A percentile compares a stretch with the other conserved stretches of the same genome.
Evolutionary conservation across 2,797 vertebrate species (phyloP).

Genomic region (Rhabdophis nuchalis): DNA sequence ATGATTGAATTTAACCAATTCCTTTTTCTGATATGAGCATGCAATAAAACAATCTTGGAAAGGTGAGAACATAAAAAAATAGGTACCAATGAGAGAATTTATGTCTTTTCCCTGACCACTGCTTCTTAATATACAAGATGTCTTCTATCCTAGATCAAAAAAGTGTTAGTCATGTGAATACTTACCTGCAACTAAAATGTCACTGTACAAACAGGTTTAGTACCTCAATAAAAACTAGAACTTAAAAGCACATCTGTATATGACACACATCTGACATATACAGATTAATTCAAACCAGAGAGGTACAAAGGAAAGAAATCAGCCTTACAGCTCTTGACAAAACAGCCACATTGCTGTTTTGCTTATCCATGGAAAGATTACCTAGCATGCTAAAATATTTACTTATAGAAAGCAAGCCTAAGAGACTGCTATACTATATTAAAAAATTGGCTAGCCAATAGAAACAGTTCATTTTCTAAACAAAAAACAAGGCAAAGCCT

Average conservation of each 20-base stretch:
- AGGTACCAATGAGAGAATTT: neutral
- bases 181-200: neutral
- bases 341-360: neutral
- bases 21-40: neutral
- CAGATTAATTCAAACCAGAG: conserved; percentile 13
- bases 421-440: conserved; percentile 9
- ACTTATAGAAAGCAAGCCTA: conserved; percentile 12
- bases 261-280: neutral
- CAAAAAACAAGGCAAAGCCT: conserved; percentile 2
- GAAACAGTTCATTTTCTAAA: conserved; percentile 17
- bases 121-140: neutral
- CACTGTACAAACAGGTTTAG: neutral
- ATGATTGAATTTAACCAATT: neutral
- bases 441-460: neutral
- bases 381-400: conserved; percentile 17
- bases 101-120: neutral
- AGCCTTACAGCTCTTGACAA: conserved; percentile 14
- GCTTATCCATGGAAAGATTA: conserved; percentile 18
- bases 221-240: neutral
- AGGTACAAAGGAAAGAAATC: conserved; percentile 18
- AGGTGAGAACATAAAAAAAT: neutral
- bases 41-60: neutral
- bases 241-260: neutral
- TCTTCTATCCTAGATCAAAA: neutral
- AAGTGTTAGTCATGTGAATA: neutral